phyloP scores from a whole-genome alignment of 2,797 vertebrate species.

The Oophaga sylvatica region DNA sequence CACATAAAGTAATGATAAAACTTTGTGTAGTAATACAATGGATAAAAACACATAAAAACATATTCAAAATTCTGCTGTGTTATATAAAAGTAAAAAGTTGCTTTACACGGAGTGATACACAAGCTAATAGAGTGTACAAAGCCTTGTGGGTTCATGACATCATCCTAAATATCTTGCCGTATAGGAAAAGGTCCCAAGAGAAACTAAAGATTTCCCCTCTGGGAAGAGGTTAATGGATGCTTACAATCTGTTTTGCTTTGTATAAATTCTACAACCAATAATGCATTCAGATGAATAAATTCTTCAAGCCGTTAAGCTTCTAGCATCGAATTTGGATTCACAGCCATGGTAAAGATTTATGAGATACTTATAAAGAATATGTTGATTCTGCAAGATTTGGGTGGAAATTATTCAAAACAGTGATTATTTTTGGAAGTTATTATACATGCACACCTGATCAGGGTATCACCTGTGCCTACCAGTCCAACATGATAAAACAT shows the following conservation, averaged over 20 bases:
- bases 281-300: conserved; percentile 92
- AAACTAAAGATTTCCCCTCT: conserved; percentile 77
- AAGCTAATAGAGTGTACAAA: conserved; percentile 41
- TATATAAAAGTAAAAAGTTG: conserved; percentile 11
- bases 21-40: neutral
- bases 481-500: conserved; percentile 89
- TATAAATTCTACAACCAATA: conserved; percentile 84
- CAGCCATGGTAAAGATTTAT: conserved; percentile 97
- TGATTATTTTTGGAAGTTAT: conserved; percentile 96
- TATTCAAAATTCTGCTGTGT: neutral
- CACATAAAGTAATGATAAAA: neutral
- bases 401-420: conserved; percentile 94
- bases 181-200: conserved; percentile 74
- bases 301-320: conserved; percentile 91
- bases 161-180: conserved; percentile 78
- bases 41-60: neutral
- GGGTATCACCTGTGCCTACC: conserved; percentile 87
- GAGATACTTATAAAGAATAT: conserved; percentile 88
- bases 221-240: conserved; percentile 80
- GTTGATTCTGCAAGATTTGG: conserved; percentile 91
- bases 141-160: conserved; percentile 80
- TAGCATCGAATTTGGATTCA: conserved; percentile 90
- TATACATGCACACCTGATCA: conserved; percentile 98
- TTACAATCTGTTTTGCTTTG: conserved; percentile 84
- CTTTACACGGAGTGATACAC: conserved; percentile 17